These are phyloP conservation scores for Nothobranchius kuhntae DNA, from an alignment of 2,113 vertebrate species.

Conservation along the genomic window DNA sequence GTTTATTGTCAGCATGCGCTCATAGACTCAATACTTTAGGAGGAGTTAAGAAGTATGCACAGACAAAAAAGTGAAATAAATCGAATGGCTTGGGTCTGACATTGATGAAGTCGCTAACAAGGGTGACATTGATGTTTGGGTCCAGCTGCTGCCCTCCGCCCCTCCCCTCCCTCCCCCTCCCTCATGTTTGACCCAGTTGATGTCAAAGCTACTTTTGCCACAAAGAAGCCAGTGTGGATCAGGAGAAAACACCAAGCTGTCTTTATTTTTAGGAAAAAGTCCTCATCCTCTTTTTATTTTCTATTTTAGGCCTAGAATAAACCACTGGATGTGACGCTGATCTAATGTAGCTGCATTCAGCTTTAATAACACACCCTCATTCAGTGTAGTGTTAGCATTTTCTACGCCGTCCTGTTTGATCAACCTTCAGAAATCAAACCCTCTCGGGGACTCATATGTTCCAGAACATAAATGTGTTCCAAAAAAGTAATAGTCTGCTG, in stretches of 20 bases:
- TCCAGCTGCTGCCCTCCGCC: slow-evolving; percentile 74
- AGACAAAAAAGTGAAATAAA: slow-evolving; percentile 60
- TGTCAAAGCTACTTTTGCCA: slow-evolving; percentile 74
- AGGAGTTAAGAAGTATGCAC: slow-evolving; percentile 39
- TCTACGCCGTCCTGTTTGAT: not conserved
- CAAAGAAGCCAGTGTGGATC: slow-evolving; percentile 74
- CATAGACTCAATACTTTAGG: not conserved
- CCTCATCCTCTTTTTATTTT: slow-evolving; percentile 42
- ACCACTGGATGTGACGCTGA: slow-evolving; percentile 1
- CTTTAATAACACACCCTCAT: not conserved
- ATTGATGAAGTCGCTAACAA: slow-evolving; percentile 80
- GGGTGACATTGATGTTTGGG: slow-evolving; percentile 76
- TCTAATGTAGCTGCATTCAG: not conserved
- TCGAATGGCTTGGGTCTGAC: slow-evolving; percentile 59
- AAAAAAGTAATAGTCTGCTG: not conserved
- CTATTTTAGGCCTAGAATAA: slow-evolving; percentile 36
- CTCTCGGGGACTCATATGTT: slow-evolving; percentile 6
- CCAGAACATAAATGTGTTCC: not conserved
- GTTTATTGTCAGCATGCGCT: slow-evolving; percentile 1
- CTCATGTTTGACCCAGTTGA: slow-evolving; percentile 76
- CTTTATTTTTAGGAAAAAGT: slow-evolving; percentile 38
- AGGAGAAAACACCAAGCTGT: slow-evolving; percentile 64
- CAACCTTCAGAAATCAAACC: not conserved
- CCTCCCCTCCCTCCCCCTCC: slow-evolving; percentile 61
- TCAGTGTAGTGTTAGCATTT: not conserved